phyloP scores from a whole-genome alignment of 2,113 vertebrate species.

The Platysteira castanea region DNA sequence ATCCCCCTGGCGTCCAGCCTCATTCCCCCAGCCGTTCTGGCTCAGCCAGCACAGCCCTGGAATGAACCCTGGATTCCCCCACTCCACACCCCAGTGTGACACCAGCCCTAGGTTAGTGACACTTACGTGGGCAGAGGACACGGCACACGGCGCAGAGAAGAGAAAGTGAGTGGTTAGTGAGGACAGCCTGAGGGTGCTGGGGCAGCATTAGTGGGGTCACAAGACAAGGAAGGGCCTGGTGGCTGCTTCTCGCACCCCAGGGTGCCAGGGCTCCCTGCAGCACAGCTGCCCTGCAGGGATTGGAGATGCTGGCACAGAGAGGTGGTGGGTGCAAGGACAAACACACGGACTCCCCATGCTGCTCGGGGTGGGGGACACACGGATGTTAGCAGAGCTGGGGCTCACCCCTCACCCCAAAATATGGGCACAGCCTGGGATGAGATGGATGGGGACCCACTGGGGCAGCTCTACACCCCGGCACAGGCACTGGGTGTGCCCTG shows the following conservation, averaged over 20 bases:
- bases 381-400: background rate
- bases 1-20: background rate
- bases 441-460: background rate
- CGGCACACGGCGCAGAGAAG: background rate
- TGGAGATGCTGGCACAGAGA: background rate
- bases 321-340: background rate
- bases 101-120: background rate
- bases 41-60: background rate
- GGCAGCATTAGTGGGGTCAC: background rate
- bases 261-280: background rate
- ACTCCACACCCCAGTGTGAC: background rate
- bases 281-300: background rate
- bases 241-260: background rate
- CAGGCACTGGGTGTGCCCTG: background rate
- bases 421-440: background rate
- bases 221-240: background rate
- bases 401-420: no score
- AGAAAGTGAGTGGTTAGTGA: constrained; percentile 6
- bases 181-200: background rate
- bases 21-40: background rate
- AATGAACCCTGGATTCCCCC: background rate
- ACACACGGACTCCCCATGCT: rapidly evolving
- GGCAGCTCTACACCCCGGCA: background rate
- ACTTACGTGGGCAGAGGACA: constrained; percentile 44
- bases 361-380: rapidly evolving